Evolutionary conservation across 2,797 vertebrate genomes (phyloP), one percentile per base, ranked within the genome.

Genomic region (Pempheris klunzingeri): DNA sequence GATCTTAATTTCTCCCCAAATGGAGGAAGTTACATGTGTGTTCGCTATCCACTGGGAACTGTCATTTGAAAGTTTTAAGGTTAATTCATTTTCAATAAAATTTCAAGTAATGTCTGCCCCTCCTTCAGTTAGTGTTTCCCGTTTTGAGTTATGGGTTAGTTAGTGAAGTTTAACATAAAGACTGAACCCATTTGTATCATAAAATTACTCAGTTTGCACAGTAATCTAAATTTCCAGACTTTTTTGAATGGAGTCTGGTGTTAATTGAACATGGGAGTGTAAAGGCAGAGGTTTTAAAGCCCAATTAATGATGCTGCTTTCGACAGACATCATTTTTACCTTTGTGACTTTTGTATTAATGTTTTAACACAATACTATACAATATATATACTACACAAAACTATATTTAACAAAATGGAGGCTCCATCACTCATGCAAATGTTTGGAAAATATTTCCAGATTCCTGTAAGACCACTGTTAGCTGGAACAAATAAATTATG

Each of bases 11-110:
- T 32, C 57, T 32, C 12, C 2, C 11, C 22, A n/a, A n/a, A n/a
- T n/a, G 9, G 9, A 39, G 1, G 6, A 3, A 13, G 20, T 18
- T 7, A 26, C 2, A 0, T 0, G 4, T n/a, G 1, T 20, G 22
- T 53, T 30, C 3, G 32, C 7, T n/a, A 18, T 39, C 11, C 13
- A 17, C 30, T 36, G 17, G 0, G 46, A 46, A 28, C 26, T 36
- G 46, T 41, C 44, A 22, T 5, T 22, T 20, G 26, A 71, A 34
- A 44, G 15, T 17, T 60, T 6, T 3, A 1, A 10, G 8, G 4
- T 52, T 39, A 0, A 28, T 9, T 39, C 0, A 7, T 38, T 47
- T 58, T 44, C 43, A 44, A 44, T 20, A 8, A 17, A 20, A 3
- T 8, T 20, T 44, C 7, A 44, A 7, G n/a, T n/a, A n/a, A 6